These are phyloP conservation scores for Catocala nupta DNA, from an alignment of 2,888 invertebrate genomes.

Conservation along the genomic window DNA sequence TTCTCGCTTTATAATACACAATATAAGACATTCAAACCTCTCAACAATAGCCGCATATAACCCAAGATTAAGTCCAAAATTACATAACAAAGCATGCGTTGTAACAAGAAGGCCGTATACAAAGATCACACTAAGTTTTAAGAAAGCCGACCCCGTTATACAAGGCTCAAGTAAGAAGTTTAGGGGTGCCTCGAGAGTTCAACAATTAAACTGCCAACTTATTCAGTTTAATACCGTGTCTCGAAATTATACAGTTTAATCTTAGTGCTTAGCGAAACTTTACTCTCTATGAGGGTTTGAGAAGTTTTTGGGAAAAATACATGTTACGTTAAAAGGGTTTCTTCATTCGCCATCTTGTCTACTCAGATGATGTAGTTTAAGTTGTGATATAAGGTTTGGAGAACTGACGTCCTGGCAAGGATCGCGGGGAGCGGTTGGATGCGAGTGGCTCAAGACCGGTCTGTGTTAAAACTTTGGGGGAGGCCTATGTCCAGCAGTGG, in stretches of 20 bases:
- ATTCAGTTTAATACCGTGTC: slow-evolving; percentile 53
- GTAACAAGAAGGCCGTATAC: slow-evolving; percentile 5
- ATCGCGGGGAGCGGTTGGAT: too few species aligned
- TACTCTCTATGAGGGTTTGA: slow-evolving; percentile 35
- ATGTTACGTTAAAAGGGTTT: too few species aligned
- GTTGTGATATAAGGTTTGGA: too few species aligned
- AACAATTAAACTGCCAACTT: slow-evolving; percentile 54
- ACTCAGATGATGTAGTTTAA: too few species aligned
- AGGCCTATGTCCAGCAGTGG: too few species aligned
- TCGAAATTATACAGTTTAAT: slow-evolving; percentile 55
- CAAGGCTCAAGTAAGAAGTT: slow-evolving; percentile 42
- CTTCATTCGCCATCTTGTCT: too few species aligned
- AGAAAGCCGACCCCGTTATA: slow-evolving; percentile 42
- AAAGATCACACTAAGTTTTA: slow-evolving; percentile 39
- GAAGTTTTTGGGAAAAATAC: not conserved
- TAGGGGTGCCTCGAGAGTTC: slow-evolving; percentile 42
- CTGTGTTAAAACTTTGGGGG: too few species aligned
- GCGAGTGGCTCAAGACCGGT: too few species aligned
- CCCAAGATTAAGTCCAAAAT: slow-evolving; percentile 23
- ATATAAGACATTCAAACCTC: too few species aligned
- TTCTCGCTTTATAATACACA: too few species aligned
- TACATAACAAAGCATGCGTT: slow-evolving; percentile 34
- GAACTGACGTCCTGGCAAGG: too few species aligned
- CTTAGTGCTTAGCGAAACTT: slow-evolving; percentile 50
- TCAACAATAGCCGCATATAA: too few species aligned